Conservation (phyloP, 1,140 invertebrate genomes). For the Pseudomyrmex dendroicus region DNA sequence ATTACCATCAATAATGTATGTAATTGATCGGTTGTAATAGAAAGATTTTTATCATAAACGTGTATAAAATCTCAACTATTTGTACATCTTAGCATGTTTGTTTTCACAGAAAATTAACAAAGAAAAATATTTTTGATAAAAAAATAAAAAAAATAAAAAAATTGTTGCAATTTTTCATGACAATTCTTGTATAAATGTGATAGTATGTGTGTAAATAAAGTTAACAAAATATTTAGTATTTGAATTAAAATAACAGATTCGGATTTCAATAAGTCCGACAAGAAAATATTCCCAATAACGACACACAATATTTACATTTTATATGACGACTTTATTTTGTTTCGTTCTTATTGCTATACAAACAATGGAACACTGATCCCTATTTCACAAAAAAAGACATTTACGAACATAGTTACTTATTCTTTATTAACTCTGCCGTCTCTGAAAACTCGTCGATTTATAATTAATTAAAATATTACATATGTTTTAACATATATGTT, state of each 20-base stretch:
- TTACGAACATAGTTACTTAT: slow-evolving; percentile 7
- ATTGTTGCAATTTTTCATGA: neutral
- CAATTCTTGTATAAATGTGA: neutral
- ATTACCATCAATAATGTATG: neutral
- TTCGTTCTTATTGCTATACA: neutral
- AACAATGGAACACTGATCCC: neutral
- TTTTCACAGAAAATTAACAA: neutral
- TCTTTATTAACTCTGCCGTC: too few relatives aligned
- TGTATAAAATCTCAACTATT: neutral
- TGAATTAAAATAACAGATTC: neutral
- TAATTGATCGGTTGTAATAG: neutral
- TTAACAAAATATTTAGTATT: neutral
- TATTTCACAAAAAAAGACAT: slow-evolving; percentile 9
- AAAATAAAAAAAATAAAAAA: neutral
- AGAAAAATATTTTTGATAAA: slow-evolving; percentile 2
- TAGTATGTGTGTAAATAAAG: slow-evolving; percentile 15
- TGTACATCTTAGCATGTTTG: neutral
- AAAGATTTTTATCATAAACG: neutral
- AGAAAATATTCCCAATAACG: neutral
- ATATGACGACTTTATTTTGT: neutral
- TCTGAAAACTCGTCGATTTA: too few relatives aligned
- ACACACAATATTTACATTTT: neutral
- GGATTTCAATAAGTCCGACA: neutral
- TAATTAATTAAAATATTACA: too few relatives aligned
- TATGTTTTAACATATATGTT: too few relatives aligned